Conservation (phyloP, 2,888 invertebrate genomes). For the Ceratothoa steindachneri region DNA sequence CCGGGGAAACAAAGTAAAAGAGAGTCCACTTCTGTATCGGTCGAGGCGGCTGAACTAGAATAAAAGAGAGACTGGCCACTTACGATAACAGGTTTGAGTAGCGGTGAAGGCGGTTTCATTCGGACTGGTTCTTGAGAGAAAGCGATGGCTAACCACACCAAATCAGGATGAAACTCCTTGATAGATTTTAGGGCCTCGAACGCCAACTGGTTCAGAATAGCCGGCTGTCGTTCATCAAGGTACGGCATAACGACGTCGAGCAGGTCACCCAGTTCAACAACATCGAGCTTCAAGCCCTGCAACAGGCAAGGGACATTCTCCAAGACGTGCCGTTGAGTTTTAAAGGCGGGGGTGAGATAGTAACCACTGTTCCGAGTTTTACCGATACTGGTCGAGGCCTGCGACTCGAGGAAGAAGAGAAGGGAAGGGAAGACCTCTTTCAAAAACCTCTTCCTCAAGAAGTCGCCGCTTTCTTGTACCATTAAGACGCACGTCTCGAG, state of each 20-base stretch:
- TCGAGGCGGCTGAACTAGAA: too few species aligned
- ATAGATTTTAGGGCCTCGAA: not conserved
- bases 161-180: not conserved
- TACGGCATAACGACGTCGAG: not conserved
- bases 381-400: not conserved
- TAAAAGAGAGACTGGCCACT: too few species aligned
- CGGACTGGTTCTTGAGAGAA: not conserved
- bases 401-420: not conserved
- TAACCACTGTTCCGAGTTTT: not conserved
- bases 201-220: not conserved
- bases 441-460: constrained; percentile 21
- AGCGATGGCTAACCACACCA: not conserved
- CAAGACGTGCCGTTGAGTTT: not conserved
- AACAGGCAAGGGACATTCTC: not conserved
- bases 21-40: too few species aligned
- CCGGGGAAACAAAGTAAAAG: too few species aligned
- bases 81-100: not conserved
- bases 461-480: constrained; percentile 31
- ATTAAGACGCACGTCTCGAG: constrained; percentile 20
- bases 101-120: not conserved
- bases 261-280: not conserved
- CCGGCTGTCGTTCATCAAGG: not conserved
- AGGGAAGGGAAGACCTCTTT: constrained; percentile 26
- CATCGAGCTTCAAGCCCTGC: not conserved
- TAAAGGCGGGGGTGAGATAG: not conserved